Evolutionary conservation across 1,140 invertebrate species (phyloP).

Genomic region (Probaryconus sp.): DNA sequence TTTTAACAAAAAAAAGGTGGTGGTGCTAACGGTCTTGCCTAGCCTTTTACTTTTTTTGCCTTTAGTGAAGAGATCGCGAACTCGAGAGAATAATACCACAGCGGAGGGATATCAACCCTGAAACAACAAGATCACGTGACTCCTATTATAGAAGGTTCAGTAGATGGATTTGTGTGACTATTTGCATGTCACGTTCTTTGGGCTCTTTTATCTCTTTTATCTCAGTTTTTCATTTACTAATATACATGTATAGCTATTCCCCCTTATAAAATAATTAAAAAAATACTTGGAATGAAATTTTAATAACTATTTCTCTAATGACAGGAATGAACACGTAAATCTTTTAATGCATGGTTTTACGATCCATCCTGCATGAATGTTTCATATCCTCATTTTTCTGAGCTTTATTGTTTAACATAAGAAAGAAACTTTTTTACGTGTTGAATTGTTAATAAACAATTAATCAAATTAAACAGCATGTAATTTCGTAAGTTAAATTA

Average conservation of each 20-base stretch:
- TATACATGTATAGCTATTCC: too few species aligned
- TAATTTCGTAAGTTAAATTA: too few species aligned
- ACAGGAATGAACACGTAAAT: slow-evolving; percentile 1
- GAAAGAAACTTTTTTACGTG: background rate
- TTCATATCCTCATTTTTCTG: too few species aligned
- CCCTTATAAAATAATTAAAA: too few species aligned
- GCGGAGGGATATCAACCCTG: slow-evolving; percentile 77
- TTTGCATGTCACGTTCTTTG: slow-evolving; percentile 49
- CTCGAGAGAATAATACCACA: slow-evolving; percentile 79
- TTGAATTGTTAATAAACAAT: background rate
- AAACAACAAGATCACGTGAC: slow-evolving; percentile 68
- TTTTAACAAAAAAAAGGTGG: slow-evolving; percentile 58
- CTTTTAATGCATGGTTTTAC: slow-evolving; percentile 13
- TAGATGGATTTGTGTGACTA: slow-evolving; percentile 63
- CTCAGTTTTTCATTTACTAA: slow-evolving; percentile 7
- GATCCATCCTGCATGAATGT: too few species aligned
- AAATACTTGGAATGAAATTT: too few species aligned
- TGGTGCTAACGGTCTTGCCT: slow-evolving; percentile 65
- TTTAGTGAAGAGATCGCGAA: slow-evolving; percentile 81
- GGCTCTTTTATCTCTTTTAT: slow-evolving; percentile 8
- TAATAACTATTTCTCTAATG: too few species aligned
- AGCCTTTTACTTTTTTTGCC: slow-evolving; percentile 70
- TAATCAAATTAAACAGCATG: background rate
- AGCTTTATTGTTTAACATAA: background rate
- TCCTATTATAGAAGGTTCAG: slow-evolving; percentile 71